Percentiles rank a stretch among this genome's conserved stretches.
Conservation (phyloP, 2,888 invertebrate genomes). For the Pachycephus smyrnensis region DNA sequence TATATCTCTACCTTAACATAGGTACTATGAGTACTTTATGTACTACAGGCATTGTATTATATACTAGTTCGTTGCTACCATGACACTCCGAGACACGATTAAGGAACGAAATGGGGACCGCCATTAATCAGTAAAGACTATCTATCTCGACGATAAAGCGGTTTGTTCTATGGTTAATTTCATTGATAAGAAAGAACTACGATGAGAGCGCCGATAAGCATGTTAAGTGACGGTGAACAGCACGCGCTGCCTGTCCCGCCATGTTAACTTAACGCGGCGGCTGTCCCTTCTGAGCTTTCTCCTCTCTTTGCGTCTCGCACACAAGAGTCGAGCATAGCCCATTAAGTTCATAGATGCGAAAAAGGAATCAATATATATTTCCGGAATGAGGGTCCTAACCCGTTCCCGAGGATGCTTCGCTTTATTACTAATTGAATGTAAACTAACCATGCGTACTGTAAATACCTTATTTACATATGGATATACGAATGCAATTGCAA, state of each 20-base stretch:
- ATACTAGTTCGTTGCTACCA: no score
- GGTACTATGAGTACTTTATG: neutral
- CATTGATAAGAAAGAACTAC: conserved; percentile 30
- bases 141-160: conserved; percentile 38
- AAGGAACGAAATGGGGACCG: conserved; percentile 28
- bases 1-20: no score
- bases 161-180: conserved; percentile 43
- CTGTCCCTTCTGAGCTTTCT: neutral
- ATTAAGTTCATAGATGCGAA: neutral
- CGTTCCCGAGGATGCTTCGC: no score
- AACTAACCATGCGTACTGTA: neutral
- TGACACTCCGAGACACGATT: conserved; percentile 5
- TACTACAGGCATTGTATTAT: no score
- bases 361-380: neutral
- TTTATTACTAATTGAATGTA: no score
- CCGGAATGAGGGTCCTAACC: neutral
- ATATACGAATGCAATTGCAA: neutral
- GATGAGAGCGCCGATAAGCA: conserved; percentile 20
- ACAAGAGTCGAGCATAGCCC: neutral
- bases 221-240: conserved; percentile 12
- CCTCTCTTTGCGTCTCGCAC: neutral
- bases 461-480: neutral
- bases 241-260: neutral
- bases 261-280: neutral
- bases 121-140: conserved; percentile 37